Evolutionary conservation across 2,888 invertebrate species (phyloP).

Genomic region (Nebria salina): DNA sequence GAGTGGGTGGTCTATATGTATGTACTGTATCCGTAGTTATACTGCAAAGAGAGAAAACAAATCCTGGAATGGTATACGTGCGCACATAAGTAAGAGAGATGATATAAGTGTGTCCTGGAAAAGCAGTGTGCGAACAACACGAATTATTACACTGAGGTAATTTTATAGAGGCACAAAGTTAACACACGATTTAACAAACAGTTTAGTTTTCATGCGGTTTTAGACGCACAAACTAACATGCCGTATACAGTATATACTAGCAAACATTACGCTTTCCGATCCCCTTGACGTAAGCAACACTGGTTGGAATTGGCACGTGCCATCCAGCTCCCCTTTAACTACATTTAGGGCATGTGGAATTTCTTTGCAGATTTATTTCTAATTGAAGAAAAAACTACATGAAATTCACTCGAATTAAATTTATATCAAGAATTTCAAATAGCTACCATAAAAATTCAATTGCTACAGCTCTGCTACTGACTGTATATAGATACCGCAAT

Average conservation of each 20-base stretch:
- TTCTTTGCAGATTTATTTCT: not conserved
- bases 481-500: not conserved
- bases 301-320: not conserved
- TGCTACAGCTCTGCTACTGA: not conserved
- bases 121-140: conserved; percentile 22
- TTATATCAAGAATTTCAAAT: not conserved
- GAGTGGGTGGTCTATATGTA: not conserved
- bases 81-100: not conserved
- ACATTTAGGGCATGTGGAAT: not conserved
- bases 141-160: conserved; percentile 39
- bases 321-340: not conserved
- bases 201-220: conserved; percentile 46
- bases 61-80: not conserved
- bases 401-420: not conserved
- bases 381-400: too few species aligned
- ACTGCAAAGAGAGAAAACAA: not conserved
- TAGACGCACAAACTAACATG: conserved; percentile 40
- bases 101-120: not conserved
- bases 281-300: not conserved
- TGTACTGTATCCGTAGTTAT: not conserved
- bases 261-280: not conserved
- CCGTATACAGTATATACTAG: not conserved
- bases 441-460: not conserved
- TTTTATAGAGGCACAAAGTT: conserved; percentile 40
- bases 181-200: conserved; percentile 44